Evolutionary conservation across 2,797 vertebrate species (phyloP), one percentile per base, ranked within the genome.

Genomic region (Girardinus metallicus): DNA sequence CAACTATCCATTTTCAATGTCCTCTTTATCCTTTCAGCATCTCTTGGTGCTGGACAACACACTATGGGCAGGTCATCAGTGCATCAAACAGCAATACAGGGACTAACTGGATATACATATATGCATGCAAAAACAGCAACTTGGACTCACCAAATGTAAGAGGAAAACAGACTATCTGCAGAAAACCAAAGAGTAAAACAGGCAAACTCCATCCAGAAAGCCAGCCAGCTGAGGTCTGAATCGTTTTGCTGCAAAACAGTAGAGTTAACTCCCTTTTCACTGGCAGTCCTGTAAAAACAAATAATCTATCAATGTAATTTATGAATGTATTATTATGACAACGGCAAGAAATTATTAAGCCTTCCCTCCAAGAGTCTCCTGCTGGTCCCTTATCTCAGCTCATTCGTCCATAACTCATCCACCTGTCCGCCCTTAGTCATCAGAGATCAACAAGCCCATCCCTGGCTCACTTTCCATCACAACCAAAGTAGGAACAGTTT

Each of bases 341-440:
- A 18, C 31, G 2, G 31, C 15, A 34, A 62, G 29, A 62, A 62
- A 62, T 62, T 62, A 62, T 60, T 60, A 29, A 62, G 29, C 31
- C 60, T 62, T 34, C 6, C 60, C 13, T 62, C 13, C 11, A n/a
- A 8, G 60, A 62, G 60, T 62, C 60, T 62, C 34, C 31, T 34
- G 60, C 60, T 62, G 60, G 60, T 34, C 31, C 29, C 60, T 62
- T 62, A 34, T 62, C 31, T 62, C 60, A 62, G 60, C 60, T 62
- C 29, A 34, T 55, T 62, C 60, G 5, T 62, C 60, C 13, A 62
- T 62, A 62, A 62, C 60, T 62, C 60, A 62, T 18, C 60, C 29
- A 34, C 29, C 60, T 62, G 60, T 62, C 60, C 60, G 2, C 57
- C 60, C 15, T 18, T 34, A 62, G 31, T 60, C 57, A 60, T 62